phyloP scores from a whole-genome alignment of 2,797 vertebrate species.

The Pelobates cultripes region DNA sequence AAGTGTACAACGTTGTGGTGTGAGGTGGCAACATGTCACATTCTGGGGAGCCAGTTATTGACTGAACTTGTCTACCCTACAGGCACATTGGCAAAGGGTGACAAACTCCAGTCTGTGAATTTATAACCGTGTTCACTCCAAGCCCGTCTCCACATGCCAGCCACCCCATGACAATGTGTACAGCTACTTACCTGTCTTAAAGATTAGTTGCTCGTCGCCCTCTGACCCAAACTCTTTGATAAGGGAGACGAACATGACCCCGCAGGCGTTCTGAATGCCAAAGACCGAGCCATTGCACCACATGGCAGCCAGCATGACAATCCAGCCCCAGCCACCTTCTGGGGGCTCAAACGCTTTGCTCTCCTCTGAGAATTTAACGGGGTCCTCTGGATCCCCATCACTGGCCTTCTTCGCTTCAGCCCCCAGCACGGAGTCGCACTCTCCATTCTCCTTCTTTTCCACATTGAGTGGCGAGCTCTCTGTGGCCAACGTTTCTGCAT shows the following conservation, averaged over 20 bases:
- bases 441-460: constrained; percentile 51
- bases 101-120: too few species aligned
- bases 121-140: too few species aligned
- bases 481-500: constrained; percentile 38
- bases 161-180: not conserved
- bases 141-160: too few species aligned
- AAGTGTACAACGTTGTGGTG: too few species aligned
- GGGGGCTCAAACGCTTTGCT: constrained; percentile 73
- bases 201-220: constrained; percentile 76
- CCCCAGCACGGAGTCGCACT: constrained; percentile 4
- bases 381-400: not conserved
- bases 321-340: constrained; percentile 96
- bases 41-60: too few species aligned
- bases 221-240: constrained; percentile 79
- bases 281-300: constrained; percentile 98
- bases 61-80: too few species aligned
- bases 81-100: too few species aligned
- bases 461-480: constrained; percentile 3
- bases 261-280: constrained; percentile 95
- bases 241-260: constrained; percentile 85
- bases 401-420: constrained; percentile 36
- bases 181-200: constrained; percentile 83
- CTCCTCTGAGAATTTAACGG: not conserved
- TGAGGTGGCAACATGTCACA: too few species aligned
- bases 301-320: constrained; percentile 95